Percentiles rank a stretch among this genome's conserved stretches.
Conservation (phyloP, 1,140 invertebrate genomes). For the Heterodera carotae region DNA sequence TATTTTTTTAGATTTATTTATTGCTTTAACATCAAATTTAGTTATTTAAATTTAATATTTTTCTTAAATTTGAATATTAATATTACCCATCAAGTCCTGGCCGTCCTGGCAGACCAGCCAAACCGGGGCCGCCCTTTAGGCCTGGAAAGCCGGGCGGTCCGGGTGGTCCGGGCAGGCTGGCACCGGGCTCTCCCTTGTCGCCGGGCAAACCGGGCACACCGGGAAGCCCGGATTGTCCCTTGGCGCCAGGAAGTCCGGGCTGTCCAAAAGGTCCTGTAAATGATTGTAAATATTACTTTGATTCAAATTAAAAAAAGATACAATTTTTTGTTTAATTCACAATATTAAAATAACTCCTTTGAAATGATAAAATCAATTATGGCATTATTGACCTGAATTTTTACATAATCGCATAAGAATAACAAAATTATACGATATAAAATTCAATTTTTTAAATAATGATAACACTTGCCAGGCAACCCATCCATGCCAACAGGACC, state of each 20-base stretch:
- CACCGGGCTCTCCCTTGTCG: conserved; percentile 65
- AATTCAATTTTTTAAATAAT: too few relatives aligned
- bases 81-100: conserved; percentile 42
- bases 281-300: not conserved
- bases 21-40: not conserved
- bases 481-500: conserved; percentile 34
- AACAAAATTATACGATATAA: too few relatives aligned
- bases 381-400: too few relatives aligned
- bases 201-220: conserved; percentile 64
- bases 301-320: conserved; percentile 36
- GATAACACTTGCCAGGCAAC: conserved; percentile 10
- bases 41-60: not conserved
- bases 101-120: conserved; percentile 34
- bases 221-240: conserved; percentile 53
- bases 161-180: conserved; percentile 50
- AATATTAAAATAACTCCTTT: too few relatives aligned
- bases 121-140: conserved; percentile 54
- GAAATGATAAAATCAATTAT: too few relatives aligned
- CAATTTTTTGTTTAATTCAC: conserved; percentile 45
- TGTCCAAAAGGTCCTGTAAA: conserved; percentile 69
- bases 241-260: conserved; percentile 66
- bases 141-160: conserved; percentile 58
- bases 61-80: not conserved
- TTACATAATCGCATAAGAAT: too few relatives aligned
- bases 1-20: too few relatives aligned